Conservation (phyloP, 37 sponge, comb jelly and placozoan species). For the Bolinopsis microptera region DNA sequence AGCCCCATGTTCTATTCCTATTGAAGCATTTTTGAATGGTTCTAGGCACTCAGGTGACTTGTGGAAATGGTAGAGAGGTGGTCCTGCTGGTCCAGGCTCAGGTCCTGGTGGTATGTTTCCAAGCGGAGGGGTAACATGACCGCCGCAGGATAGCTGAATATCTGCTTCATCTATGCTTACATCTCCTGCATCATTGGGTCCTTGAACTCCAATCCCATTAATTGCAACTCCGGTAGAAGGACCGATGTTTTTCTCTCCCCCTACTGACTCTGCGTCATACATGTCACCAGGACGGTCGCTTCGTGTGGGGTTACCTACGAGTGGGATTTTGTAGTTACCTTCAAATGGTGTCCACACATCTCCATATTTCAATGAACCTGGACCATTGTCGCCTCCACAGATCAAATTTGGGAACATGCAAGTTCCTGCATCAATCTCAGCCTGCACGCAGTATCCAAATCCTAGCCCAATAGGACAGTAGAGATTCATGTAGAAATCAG, state of each 20-base stretch:
- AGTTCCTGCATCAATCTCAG: slow-evolving; percentile 43
- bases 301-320: slow-evolving; percentile 32
- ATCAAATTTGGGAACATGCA: slow-evolving; percentile 61
- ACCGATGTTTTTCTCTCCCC: slow-evolving; percentile 61
- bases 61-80: slow-evolving; percentile 54
- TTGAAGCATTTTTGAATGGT: slow-evolving; percentile 53
- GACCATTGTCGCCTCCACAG: slow-evolving; percentile 60
- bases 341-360: slow-evolving; percentile 10
- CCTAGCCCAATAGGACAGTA: slow-evolving; percentile 50
- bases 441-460: slow-evolving; percentile 60
- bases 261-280: slow-evolving; percentile 49
- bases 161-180: slow-evolving; percentile 61
- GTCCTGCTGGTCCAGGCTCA: slow-evolving; percentile 15
- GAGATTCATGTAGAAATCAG: slow-evolving; percentile 43
- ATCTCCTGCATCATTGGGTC: slow-evolving; percentile 67
- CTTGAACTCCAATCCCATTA: slow-evolving; percentile 49
- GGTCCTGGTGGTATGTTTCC: slow-evolving; percentile 33
- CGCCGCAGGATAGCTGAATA: slow-evolving; percentile 62
- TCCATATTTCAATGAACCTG: slow-evolving; percentile 4
- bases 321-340: slow-evolving; percentile 53
- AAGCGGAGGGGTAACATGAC: slow-evolving; percentile 53
- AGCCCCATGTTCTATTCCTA: slow-evolving; percentile 16
- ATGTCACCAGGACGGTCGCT: slow-evolving; percentile 61
- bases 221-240: slow-evolving; percentile 47
- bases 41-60: slow-evolving; percentile 50